Evolutionary conservation across 92 coral and sea anemone genomes (phyloP).

Genomic region (Epizoanthus illoricatus): DNA sequence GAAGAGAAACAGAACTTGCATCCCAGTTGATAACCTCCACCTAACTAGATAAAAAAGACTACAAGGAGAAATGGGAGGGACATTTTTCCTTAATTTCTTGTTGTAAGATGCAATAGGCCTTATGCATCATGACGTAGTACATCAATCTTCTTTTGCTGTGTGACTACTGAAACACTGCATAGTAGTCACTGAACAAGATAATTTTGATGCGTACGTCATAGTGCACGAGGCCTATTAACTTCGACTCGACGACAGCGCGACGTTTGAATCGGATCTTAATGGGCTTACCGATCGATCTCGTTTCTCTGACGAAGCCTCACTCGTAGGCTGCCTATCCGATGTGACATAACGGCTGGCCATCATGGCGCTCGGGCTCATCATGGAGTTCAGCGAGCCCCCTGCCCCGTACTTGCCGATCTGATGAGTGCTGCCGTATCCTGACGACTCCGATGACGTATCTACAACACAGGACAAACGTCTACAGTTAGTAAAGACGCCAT

Average conservation of each 20-base stretch:
- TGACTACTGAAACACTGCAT: no score
- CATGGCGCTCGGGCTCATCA: conserved; percentile 41
- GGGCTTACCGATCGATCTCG: conserved; percentile 32
- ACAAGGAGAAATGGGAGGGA: no score
- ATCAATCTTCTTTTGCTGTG: no score
- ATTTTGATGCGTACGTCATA: no score
- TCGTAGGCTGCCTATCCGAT: background rate
- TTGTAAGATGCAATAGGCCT: no score
- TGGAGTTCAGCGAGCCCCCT: conserved; percentile 15
- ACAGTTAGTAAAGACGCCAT: background rate
- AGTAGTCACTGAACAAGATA: no score
- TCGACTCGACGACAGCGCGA: background rate
- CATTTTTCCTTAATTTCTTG: no score
- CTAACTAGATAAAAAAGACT: no score
- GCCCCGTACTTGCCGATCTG: conserved; percentile 30
- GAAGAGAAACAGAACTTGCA: no score
- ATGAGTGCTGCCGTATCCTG: conserved; percentile 30
- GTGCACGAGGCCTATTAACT: background rate
- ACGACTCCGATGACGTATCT: conserved; percentile 40
- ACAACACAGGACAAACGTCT: background rate
- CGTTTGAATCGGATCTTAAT: background rate
- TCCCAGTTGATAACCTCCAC: no score
- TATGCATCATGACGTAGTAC: no score
- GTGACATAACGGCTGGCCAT: conserved; percentile 37
- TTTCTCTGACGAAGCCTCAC: conserved; percentile 17